These are phyloP conservation scores for Idaea straminata DNA, from an alignment of 2,888 invertebrate species.

Conservation along the genomic window DNA sequence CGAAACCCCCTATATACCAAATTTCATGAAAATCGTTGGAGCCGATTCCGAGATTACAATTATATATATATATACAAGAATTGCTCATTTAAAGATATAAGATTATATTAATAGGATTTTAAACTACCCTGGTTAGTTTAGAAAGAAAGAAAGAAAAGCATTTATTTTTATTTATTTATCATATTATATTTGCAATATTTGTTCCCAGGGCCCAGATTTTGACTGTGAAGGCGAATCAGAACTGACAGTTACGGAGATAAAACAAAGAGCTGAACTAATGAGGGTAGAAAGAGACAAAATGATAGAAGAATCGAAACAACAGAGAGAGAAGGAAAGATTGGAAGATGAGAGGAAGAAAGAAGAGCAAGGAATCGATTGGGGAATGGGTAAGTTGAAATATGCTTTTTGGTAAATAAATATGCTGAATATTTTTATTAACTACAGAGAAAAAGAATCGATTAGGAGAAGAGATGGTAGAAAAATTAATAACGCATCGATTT, in stretches of 20 bases:
- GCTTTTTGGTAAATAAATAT: background rate
- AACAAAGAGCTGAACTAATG: conserved; percentile 71
- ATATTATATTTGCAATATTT: background rate
- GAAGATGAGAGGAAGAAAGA: conserved; percentile 77
- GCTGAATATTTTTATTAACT: background rate
- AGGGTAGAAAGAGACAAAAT: conserved; percentile 70
- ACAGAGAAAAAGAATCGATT: background rate
- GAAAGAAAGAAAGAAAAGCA: too few relatives aligned
- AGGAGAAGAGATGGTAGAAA: too few relatives aligned
- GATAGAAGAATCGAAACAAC: conserved; percentile 60
- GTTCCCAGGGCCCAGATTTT: conserved; percentile 86
- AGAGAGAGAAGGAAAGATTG: conserved; percentile 69
- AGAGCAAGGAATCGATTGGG: conserved; percentile 93
- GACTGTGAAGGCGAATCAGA: conserved; percentile 94
- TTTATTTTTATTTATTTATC: too few relatives aligned
- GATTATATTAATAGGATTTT: too few relatives aligned
- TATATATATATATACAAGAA: too few relatives aligned
- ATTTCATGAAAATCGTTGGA: too few relatives aligned
- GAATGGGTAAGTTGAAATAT: conserved; percentile 83
- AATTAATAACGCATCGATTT: background rate
- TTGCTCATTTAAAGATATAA: too few relatives aligned
- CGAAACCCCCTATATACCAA: too few relatives aligned
- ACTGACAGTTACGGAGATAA: conserved; percentile 87
- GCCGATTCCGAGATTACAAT: too few relatives aligned
- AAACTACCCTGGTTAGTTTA: too few relatives aligned